phyloP scores from a whole-genome alignment of 2,113 vertebrate species.

The Oryctolagus cuniculus region mOryCun1.1 NC_091448.1:48254501-48255000 shows the following conservation, averaged over 20 bases:
- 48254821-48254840: background rate
- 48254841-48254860: background rate
- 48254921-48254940: background rate
- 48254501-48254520: background rate
- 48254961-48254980: background rate
- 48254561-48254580: background rate
- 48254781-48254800: too few species aligned
- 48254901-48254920: background rate
- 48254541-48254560: background rate
- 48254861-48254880: background rate
- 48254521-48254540: too few species aligned
- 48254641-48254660: conserved; percentile 50
- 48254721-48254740: conserved; percentile 50
- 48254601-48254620: background rate
- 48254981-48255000: background rate
- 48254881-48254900: background rate
- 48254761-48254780: background rate
- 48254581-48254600: conserved; percentile 42
- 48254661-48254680: background rate
- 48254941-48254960: background rate
- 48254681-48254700: conserved; percentile 50
- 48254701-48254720: conserved; percentile 1
- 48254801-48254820: too few species aligned
- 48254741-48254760: conserved; percentile 68
- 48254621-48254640: conserved; percentile 69